Evolutionary conservation across 2,888 invertebrate species (phyloP).

Genomic region (Callinectes sapidus): DNA sequence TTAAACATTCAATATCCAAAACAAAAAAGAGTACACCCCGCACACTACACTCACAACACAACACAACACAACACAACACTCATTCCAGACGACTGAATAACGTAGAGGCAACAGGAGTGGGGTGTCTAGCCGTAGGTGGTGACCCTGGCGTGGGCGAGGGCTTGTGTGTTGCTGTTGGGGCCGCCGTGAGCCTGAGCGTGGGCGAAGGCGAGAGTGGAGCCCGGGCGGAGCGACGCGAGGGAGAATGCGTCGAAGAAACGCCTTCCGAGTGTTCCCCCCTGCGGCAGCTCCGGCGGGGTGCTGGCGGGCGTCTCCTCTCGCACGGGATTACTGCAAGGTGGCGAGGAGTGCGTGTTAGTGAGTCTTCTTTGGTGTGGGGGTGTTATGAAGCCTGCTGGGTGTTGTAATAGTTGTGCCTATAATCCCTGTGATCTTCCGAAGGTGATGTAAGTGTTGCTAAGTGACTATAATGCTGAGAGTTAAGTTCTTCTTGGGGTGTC

Average conservation of each 20-base stretch:
- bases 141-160: conserved; percentile 62
- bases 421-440: too few relatives aligned
- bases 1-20: neutral
- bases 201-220: conserved; percentile 56
- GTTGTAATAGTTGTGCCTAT: too few relatives aligned
- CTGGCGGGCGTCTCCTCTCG: conserved; percentile 46
- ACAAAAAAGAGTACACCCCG: neutral
- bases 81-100: neutral
- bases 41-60: neutral
- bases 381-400: neutral
- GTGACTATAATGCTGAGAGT: neutral
- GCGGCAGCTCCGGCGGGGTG: neutral
- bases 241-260: conserved; percentile 36
- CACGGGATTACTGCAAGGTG: conserved; percentile 54
- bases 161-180: conserved; percentile 56
- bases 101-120: neutral
- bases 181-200: conserved; percentile 58
- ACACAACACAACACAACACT: neutral
- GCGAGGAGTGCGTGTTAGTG: neutral
- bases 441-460: too few relatives aligned
- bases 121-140: conserved; percentile 28
- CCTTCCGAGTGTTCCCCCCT: neutral
- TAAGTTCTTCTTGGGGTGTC: neutral
- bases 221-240: conserved; percentile 43
- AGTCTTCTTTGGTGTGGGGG: neutral